phyloP scores from a whole-genome alignment of 2,113 vertebrate genomes.

The Cynocephalus volans region DNA sequence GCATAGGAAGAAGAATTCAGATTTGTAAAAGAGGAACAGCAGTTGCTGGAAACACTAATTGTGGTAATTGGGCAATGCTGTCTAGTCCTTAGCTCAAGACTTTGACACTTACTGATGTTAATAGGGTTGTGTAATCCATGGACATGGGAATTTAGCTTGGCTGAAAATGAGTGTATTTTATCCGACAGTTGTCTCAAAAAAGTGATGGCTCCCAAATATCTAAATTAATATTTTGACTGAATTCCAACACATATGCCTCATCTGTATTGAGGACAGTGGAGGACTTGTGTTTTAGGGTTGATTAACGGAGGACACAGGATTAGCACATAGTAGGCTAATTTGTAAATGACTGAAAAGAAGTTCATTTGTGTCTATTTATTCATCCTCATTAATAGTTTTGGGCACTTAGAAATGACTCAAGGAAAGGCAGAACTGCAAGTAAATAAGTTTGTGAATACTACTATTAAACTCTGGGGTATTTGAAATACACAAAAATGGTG shows the following conservation, averaged over 20 bases:
- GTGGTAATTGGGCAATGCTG: conserved; percentile 87
- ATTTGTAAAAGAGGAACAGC: conserved; percentile 87
- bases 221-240: conserved; percentile 76
- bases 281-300: conserved; percentile 63
- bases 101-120: conserved; percentile 86
- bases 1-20: conserved; percentile 81
- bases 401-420: conserved; percentile 82
- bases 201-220: conserved; percentile 66
- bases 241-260: conserved; percentile 66
- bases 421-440: conserved; percentile 81
- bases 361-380: conserved; percentile 85
- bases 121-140: conserved; percentile 82
- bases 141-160: conserved; percentile 57
- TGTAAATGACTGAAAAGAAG: conserved; percentile 82
- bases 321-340: conserved; percentile 82
- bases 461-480: conserved; percentile 79
- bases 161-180: conserved; percentile 36
- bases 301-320: conserved; percentile 74
- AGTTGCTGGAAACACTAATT: conserved; percentile 85
- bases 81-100: conserved; percentile 87
- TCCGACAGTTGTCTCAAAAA: conserved; percentile 74
- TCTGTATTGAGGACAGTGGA: conserved; percentile 60
- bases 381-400: conserved; percentile 84
- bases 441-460: conserved; percentile 83
- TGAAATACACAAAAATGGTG: conserved; percentile 78